These are phyloP conservation scores for Ariolimax columbianus DNA, from an alignment of 2,888 invertebrate genomes.

Conservation along the genomic window DNA sequence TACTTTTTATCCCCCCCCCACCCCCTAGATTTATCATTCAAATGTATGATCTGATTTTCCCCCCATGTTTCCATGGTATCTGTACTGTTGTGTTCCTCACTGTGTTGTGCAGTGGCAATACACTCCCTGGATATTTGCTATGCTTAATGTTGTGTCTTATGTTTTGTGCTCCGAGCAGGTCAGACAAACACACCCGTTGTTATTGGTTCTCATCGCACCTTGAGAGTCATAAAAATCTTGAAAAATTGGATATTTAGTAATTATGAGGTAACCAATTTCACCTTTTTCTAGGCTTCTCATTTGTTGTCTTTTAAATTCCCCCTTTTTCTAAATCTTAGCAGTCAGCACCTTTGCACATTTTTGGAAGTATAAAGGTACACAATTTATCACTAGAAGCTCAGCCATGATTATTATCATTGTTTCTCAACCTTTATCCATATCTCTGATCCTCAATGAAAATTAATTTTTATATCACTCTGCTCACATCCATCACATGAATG, in stretches of 20 bases:
- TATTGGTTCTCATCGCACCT: constrained; percentile 53
- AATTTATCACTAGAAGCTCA: too few species aligned
- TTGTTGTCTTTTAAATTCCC: constrained; percentile 6
- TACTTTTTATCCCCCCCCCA: too few species aligned
- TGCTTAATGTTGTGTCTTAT: constrained; percentile 39
- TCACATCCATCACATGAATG: too few species aligned
- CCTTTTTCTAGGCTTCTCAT: not conserved
- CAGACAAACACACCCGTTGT: constrained; percentile 37
- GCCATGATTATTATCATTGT: too few species aligned
- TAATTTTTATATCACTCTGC: too few species aligned
- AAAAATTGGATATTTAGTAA: constrained; percentile 49
- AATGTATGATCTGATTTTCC: too few species aligned
- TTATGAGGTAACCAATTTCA: constrained; percentile 28
- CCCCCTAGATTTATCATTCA: too few species aligned
- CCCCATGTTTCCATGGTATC: too few species aligned
- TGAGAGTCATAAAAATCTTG: constrained; percentile 56
- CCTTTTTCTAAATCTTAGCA: not conserved
- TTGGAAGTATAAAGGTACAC: too few species aligned
- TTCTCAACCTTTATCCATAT: too few species aligned
- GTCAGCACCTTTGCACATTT: not conserved
- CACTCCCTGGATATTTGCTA: not conserved
- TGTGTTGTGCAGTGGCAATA: not conserved
- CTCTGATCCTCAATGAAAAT: too few species aligned
- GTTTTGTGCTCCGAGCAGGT: constrained; percentile 35
- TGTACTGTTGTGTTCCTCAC: not conserved